Percentiles rank a stretch among this genome's conserved stretches.
phyloP scores from a whole-genome alignment of 2,888 invertebrate genomes.

The Oligia latruncula region DNA sequence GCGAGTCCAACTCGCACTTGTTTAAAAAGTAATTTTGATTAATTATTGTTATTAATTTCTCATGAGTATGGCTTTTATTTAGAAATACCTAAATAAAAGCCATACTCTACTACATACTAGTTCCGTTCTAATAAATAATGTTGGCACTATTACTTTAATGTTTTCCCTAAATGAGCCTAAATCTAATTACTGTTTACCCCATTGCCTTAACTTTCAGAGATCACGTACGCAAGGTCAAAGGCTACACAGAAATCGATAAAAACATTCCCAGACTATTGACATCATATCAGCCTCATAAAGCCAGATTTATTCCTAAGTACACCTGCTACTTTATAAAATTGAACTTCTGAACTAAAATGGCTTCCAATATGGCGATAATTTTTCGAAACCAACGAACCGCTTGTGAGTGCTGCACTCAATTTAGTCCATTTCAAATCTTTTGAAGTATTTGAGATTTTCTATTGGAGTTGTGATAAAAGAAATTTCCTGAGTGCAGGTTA shows the following conservation, averaged over 20 bases:
- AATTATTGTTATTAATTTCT: too few species aligned
- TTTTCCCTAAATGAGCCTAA: background rate
- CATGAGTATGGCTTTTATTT: too few species aligned
- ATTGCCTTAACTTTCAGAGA: background rate
- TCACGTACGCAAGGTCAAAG: slow-evolving; percentile 18
- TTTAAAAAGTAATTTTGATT: too few species aligned
- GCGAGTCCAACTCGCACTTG: too few species aligned
- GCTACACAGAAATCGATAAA: slow-evolving; percentile 5
- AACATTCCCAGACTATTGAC: slow-evolving; percentile 17
- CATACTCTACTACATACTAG: too few species aligned
- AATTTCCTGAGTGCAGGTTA: slow-evolving; percentile 41
- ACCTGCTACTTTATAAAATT: slow-evolving; percentile 54
- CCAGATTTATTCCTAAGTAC: slow-evolving; percentile 32
- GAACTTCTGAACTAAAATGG: slow-evolving; percentile 26
- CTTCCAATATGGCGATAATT: slow-evolving; percentile 44
- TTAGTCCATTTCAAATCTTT: slow-evolving; percentile 38
- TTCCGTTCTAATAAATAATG: too few species aligned
- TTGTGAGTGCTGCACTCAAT: slow-evolving; percentile 41
- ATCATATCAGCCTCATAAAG: slow-evolving; percentile 29
- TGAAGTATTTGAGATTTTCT: slow-evolving; percentile 40
- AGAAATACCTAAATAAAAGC: too few species aligned
- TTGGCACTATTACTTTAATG: too few species aligned
- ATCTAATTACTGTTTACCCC: background rate
- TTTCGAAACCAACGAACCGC: slow-evolving; percentile 47
- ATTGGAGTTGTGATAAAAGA: slow-evolving; percentile 19